Base-by-base conservation (phyloP, 2,888 invertebrate genomes). In the Melanostoma mellinum region DNA sequence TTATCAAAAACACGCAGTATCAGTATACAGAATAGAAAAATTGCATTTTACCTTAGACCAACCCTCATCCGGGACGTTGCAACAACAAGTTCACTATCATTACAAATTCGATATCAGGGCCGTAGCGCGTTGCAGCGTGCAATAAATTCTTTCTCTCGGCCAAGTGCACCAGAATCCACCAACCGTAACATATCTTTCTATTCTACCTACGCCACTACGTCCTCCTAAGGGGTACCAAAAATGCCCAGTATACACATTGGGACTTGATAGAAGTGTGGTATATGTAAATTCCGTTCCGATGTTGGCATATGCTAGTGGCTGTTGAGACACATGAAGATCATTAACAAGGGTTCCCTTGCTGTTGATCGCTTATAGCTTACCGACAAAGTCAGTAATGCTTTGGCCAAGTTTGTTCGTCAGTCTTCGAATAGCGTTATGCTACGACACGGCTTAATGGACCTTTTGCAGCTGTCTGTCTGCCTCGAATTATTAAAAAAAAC, bases 261-360 rank as follows among this genome's bases (percentile, higher is more conserved):
- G 20, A 79, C 9, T 38, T 46, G 55, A 42, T 61, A 61, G 3
- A n/a, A 56, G 2, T 8, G 9, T 6, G 35, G 20, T 32, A 10
- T 58, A 56, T 53, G 44, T 35, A 32, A 69, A 63, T 80, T 48
- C 46, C 60, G 36, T 58, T 6, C 68, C 46, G 40, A 32, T 52
- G 52, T 68, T 80, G 69, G 69, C 78, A 84, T 84, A 79, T 84
- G 84, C 32, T 67, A 48, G 63, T 75, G 71, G 58, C 60, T 58
- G 60, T 48, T 63, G 78, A 82, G 78, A 82, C 79, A 79, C 48
- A 68, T 63, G 81, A 81, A 71, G 81, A 81, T 77, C 81, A 81
- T 81, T 81, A 77, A 76, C 81, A 75, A 74, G 79, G 84, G 79
- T 71, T 71, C 63, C 55, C 63, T 33, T 68, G 42, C 42, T 40